Percentiles rank a stretch among this genome's conserved stretches.
Evolutionary conservation across 2,888 invertebrate genomes (phyloP).

Genomic region (Apamea anceps): DNA sequence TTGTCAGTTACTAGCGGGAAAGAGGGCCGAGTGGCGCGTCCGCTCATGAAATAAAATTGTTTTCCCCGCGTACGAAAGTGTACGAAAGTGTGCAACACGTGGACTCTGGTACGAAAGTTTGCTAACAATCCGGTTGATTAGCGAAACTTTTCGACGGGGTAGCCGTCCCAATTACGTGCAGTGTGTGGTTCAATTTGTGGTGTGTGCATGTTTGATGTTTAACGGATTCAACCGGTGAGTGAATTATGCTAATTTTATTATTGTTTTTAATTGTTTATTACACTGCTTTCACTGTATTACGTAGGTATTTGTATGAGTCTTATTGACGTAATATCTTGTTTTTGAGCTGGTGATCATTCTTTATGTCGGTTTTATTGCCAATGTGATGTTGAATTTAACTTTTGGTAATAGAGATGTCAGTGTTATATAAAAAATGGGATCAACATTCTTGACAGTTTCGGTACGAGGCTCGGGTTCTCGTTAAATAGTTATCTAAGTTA

Average conservation of each 20-base stretch:
- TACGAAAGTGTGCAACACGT: constrained; percentile 80
- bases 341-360: constrained; percentile 17
- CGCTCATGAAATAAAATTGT: constrained; percentile 78
- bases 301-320: constrained; percentile 37
- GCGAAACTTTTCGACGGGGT: constrained; percentile 72
- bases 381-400: constrained; percentile 32
- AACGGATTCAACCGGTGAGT: constrained; percentile 68
- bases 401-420: constrained; percentile 19
- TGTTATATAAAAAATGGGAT: constrained; percentile 37
- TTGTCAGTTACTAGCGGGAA: constrained; percentile 86
- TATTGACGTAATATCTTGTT: constrained; percentile 38
- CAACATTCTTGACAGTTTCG: constrained; percentile 35
- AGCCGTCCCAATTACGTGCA: constrained; percentile 70
- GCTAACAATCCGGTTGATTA: constrained; percentile 79
- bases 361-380: constrained; percentile 26
- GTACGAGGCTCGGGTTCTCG: constrained; percentile 33
- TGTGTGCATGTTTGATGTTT: constrained; percentile 73
- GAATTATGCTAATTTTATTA: constrained; percentile 59
- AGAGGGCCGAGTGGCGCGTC: constrained; percentile 78
- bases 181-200: constrained; percentile 73
- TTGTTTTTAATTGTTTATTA: constrained; percentile 54
- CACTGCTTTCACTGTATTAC: constrained; percentile 44
- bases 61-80: constrained; percentile 67
- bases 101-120: constrained; percentile 75
- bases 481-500: constrained; percentile 50